phyloP scores from a whole-genome alignment of 2,888 invertebrate genomes.

The Autographa gamma region DNA sequence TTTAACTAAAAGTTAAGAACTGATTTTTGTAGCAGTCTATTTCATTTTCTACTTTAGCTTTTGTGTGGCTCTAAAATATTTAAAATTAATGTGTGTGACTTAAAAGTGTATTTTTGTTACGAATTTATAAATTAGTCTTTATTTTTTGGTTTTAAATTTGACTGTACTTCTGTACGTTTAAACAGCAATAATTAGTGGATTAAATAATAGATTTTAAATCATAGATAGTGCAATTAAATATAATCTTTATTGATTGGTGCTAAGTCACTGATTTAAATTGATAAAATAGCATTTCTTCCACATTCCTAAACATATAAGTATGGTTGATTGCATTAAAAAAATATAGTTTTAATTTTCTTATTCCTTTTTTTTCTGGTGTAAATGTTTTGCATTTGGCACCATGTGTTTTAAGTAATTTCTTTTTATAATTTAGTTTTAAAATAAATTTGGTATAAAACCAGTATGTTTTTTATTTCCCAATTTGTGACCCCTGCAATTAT shows the following conservation, averaged over 20 bases:
- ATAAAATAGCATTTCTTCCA: conserved; percentile 62
- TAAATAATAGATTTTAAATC: conserved; percentile 14
- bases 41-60: not conserved
- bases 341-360: conserved; percentile 33
- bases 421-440: conserved; percentile 61
- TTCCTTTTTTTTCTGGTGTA: conserved; percentile 35
- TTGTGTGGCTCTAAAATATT: conserved; percentile 11
- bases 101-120: conserved; percentile 15
- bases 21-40: not conserved
- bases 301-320: conserved; percentile 61
- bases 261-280: conserved; percentile 43
- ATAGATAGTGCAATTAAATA: conserved; percentile 30
- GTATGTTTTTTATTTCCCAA: conserved; percentile 36
- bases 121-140: conserved; percentile 2
- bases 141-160: conserved; percentile 13
- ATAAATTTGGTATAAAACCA: conserved; percentile 55
- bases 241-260: conserved; percentile 48
- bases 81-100: conserved; percentile 31
- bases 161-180: conserved; percentile 7
- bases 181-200: conserved; percentile 42
- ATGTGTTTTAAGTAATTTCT: conserved; percentile 43
- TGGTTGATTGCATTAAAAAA: conserved; percentile 9
- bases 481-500: not conserved
- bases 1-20: not conserved
- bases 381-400: conserved; percentile 38